Evolutionary conservation across 2,113 vertebrate species (phyloP), one percentile per base, ranked within the genome.

Genomic region (Saiga tatarica): DNA sequence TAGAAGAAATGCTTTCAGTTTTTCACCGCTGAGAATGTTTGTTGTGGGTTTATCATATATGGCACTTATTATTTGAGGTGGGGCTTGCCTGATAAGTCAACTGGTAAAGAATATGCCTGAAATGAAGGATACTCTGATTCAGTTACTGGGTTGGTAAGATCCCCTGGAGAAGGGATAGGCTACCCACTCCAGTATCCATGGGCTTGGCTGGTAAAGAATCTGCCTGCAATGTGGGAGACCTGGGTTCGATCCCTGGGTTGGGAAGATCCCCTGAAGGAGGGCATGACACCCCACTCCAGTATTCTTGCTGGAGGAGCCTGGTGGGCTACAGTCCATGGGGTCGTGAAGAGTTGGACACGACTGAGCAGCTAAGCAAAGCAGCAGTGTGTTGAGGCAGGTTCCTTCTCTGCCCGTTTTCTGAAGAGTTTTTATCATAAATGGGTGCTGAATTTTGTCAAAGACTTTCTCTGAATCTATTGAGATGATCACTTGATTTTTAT

Each of bases 311-410:
- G 71, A 42, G 71, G 26, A 15, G 36, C 23, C 71, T 76, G 39
- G 71, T 0, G 2, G 39, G 21, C 12, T 42, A 2, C 1, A 26
- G 71, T 76, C 71, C 39, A 7, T 1, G 3, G 6, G 23, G 23
- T 7, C 0, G 1, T 12, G 42, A 7, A 26, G 14, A 14, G 36
- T 15, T 0, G 0, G 21, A 4, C 39, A 25, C 42, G 11, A 14
- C 67, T 13, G 5, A 26, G 23, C 0, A 0, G 4, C 39, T 14
- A 42, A 42, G 36, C 71, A 42, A 1, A 4, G 5, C 10, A 36
- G 64, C n/a, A 39, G 21, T 6, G 7, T 15, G 71, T 1, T 26
- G 36, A 42, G 39, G 23, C 1, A 4, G 23, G 3, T 15, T 26
- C 39, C 39, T 26, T 42, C 71, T 76, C 3, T 26, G 71, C 71